phyloP scores from a whole-genome alignment of 2,888 invertebrate genomes.

The Hipparchia sbordonii region DNA sequence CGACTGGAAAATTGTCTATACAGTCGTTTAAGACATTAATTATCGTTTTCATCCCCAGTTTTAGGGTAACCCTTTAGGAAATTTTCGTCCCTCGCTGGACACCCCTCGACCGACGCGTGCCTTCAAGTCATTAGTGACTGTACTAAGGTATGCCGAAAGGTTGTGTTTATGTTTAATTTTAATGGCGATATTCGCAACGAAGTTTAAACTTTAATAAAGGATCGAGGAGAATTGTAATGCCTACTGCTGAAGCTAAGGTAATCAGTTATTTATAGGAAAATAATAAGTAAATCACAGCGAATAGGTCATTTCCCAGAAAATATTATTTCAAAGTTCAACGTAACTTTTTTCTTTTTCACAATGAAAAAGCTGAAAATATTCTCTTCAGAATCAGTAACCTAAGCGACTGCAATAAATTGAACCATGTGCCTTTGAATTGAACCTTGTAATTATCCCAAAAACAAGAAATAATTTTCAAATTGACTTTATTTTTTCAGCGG shows the following conservation, averaged over 20 bases:
- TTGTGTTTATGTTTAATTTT: slow-evolving; percentile 67
- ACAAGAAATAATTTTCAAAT: too few species aligned
- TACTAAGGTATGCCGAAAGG: slow-evolving; percentile 70
- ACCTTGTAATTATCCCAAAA: too few species aligned
- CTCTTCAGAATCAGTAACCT: too few species aligned
- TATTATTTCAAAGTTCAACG: too few species aligned
- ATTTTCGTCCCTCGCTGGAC: slow-evolving; percentile 78
- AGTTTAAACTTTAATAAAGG: slow-evolving; percentile 13
- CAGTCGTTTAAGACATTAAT: slow-evolving; percentile 78
- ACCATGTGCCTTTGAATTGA: too few species aligned
- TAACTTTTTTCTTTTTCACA: too few species aligned
- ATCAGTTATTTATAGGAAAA: not conserved
- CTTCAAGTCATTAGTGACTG: slow-evolving; percentile 73
- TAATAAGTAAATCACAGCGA: too few species aligned
- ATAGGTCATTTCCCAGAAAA: too few species aligned
- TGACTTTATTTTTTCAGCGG: too few species aligned
- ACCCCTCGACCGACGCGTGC: slow-evolving; percentile 75
- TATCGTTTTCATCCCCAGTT: slow-evolving; percentile 72
- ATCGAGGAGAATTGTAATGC: not conserved
- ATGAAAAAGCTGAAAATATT: too few species aligned
- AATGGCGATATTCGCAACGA: slow-evolving; percentile 40
- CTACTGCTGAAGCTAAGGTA: not conserved
- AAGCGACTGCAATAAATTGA: too few species aligned
- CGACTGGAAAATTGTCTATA: slow-evolving; percentile 46
- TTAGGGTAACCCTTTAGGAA: slow-evolving; percentile 80